phyloP scores from a whole-genome alignment of 2,113 vertebrate species.

The Lepisosteus osseus region DNA sequence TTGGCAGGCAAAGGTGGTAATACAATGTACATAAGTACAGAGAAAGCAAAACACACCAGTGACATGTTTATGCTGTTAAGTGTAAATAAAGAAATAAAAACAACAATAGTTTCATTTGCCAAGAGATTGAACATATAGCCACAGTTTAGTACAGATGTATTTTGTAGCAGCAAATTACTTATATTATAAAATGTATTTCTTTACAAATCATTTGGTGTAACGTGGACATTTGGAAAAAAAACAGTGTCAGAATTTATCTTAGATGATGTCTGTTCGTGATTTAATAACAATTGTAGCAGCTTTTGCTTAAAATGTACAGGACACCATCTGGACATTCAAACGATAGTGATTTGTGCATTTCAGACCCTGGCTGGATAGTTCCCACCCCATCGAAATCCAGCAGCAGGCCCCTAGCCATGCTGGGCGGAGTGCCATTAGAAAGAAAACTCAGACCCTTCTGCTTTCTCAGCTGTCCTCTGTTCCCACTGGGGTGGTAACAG shows the following conservation, averaged over 20 bases:
- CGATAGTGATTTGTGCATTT: not conserved
- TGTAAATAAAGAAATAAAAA: not conserved
- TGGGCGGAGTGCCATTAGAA: not conserved
- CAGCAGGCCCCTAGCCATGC: not conserved
- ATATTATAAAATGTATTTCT: too few relatives aligned
- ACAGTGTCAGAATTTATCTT: too few relatives aligned
- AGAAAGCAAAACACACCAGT: too few relatives aligned
- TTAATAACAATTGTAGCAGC: not conserved
- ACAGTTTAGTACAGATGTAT: too few relatives aligned
- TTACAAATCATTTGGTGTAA: too few relatives aligned
- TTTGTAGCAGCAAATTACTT: too few relatives aligned
- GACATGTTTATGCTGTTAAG: not conserved
- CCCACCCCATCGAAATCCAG: not conserved
- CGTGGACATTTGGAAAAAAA: too few relatives aligned
- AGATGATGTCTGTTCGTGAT: too few relatives aligned
- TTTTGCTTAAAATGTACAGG: not conserved
- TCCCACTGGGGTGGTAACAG: not conserved
- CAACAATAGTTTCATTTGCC: too few relatives aligned
- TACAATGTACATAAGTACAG: not conserved
- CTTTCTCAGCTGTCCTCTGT: slow-evolving; percentile 20
- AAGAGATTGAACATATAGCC: too few relatives aligned
- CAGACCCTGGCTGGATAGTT: not conserved
- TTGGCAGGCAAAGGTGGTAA: not conserved
- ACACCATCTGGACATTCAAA: slow-evolving; percentile 11
- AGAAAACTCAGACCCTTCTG: slow-evolving; percentile 1